Evolutionary conservation across 2,797 vertebrate genomes (phyloP).

Genomic region (Rallus crepitans): DNA sequence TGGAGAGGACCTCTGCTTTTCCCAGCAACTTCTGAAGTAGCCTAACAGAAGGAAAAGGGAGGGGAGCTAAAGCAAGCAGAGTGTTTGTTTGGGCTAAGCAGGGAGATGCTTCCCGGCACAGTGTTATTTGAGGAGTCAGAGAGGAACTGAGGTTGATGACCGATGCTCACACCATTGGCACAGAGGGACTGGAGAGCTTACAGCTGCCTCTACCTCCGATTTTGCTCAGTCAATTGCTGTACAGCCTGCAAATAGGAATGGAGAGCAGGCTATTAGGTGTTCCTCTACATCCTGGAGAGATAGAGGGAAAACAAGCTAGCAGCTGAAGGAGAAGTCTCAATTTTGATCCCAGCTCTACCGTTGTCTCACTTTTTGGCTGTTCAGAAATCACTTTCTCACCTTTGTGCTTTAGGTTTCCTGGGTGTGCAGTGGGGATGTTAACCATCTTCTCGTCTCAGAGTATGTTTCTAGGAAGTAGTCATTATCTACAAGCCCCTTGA

Average conservation of each 20-base stretch:
- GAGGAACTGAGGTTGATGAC: conserved; percentile 17
- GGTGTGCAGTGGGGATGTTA: background rate
- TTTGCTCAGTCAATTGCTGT: background rate
- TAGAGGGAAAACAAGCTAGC: background rate
- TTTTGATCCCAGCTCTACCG: background rate
- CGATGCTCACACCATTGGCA: background rate
- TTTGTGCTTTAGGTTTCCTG: background rate
- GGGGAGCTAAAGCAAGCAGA: background rate
- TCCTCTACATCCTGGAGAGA: background rate
- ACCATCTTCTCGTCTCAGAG: background rate
- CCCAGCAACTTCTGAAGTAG: conserved; percentile 18
- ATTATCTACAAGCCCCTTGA: background rate
- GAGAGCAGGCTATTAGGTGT: background rate
- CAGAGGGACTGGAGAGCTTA: background rate
- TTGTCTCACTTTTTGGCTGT: background rate
- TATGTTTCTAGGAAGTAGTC: background rate
- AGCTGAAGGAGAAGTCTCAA: background rate
- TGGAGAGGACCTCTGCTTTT: background rate
- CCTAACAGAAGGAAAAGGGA: background rate
- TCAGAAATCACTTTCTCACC: conserved; percentile 2
- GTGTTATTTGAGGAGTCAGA: background rate
- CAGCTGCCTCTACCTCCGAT: background rate
- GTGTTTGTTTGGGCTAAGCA: background rate
- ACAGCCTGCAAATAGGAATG: background rate
- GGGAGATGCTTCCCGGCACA: background rate